Conservation (phyloP, 2,888 invertebrate species). For the Ellobium chinense region DNA sequence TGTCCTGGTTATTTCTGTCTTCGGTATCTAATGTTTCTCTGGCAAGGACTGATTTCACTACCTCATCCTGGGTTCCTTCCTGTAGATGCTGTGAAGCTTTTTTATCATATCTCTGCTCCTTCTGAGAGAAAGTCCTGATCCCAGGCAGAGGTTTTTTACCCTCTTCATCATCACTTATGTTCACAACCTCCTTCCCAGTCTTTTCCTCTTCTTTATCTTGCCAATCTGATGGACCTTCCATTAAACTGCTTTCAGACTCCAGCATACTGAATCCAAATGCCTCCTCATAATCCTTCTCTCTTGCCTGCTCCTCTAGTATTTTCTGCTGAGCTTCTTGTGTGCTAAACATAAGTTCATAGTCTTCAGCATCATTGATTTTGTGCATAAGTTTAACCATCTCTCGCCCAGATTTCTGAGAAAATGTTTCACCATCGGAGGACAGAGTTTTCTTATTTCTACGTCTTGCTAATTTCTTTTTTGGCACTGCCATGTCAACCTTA, state of each 20-base stretch:
- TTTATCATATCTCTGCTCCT: too few species aligned
- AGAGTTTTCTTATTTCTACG: neutral
- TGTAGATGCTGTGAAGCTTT: too few species aligned
- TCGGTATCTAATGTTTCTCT: too few species aligned
- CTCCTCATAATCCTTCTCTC: neutral
- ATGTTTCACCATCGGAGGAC: neutral
- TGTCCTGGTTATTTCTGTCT: too few species aligned
- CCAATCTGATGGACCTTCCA: too few species aligned
- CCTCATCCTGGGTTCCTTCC: too few species aligned
- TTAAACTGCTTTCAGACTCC: neutral
- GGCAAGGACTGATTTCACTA: too few species aligned
- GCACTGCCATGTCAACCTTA: neutral
- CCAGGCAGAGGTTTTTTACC: too few species aligned
- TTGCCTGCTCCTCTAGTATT: constrained; percentile 52
- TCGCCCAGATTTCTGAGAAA: constrained; percentile 4
- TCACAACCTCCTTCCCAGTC: too few species aligned
- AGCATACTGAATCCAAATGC: constrained; percentile 19
- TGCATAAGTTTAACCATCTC: constrained; percentile 32
- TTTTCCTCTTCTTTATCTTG: too few species aligned
- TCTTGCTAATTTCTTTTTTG: constrained; percentile 15
- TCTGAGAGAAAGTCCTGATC: too few species aligned
- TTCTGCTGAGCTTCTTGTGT: constrained; percentile 66
- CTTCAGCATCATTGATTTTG: constrained; percentile 66
- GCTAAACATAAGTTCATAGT: constrained; percentile 68
- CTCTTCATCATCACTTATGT: too few species aligned